These are phyloP conservation scores for Hyla sarda DNA, from an alignment of 2,113 vertebrate species.

Conservation along the genomic window DNA sequence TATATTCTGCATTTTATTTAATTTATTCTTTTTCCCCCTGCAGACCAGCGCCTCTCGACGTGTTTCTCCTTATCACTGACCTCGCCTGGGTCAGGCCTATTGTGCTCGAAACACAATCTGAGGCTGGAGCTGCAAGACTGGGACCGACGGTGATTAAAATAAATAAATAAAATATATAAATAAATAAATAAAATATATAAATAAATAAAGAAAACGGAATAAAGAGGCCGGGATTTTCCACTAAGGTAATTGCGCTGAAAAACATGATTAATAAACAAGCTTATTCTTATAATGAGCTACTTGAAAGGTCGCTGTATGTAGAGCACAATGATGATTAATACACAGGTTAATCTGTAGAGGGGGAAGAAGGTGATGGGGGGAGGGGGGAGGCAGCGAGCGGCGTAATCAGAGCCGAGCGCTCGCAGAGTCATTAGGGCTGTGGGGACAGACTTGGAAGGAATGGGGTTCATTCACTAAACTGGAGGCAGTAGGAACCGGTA, in stretches of 20 bases:
- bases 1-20: too few species aligned
- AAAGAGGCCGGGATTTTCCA: neutral
- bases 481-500: too few species aligned
- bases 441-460: neutral
- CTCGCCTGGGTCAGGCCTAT: neutral
- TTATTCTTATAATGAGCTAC: slow-evolving; percentile 13
- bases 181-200: too few species aligned
- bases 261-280: slow-evolving; percentile 15
- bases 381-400: neutral
- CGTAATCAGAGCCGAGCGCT: neutral
- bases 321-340: slow-evolving; percentile 22
- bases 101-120: neutral
- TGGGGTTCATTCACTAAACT: too few species aligned
- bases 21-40: neutral
- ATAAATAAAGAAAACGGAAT: neutral
- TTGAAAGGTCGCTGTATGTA: neutral
- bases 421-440: neutral
- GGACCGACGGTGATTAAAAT: neutral
- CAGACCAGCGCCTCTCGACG: neutral
- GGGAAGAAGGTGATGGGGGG: neutral
- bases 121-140: neutral
- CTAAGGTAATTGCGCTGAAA: slow-evolving; percentile 8
- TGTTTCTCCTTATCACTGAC: neutral
- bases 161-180: too few species aligned
- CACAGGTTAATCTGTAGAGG: neutral